phyloP scores from a whole-genome alignment of 2,113 vertebrate genomes.

The Scolopax mira region DNA sequence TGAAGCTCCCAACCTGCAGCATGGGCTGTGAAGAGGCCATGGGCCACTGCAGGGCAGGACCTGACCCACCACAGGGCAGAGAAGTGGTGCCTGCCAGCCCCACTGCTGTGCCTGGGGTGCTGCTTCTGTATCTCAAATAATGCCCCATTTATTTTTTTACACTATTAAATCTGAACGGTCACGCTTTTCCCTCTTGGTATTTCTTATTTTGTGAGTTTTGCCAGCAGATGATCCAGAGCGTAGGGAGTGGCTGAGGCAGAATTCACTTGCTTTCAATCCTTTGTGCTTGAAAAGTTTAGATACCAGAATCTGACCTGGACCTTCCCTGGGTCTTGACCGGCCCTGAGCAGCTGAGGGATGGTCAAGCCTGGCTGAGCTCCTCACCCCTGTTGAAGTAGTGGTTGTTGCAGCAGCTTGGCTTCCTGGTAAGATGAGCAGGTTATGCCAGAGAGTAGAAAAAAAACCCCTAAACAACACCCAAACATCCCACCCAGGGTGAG shows the following conservation, averaged over 20 bases:
- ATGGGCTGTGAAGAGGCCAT: rapidly evolving
- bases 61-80: background rate
- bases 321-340: background rate
- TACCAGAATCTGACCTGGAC: background rate
- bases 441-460: background rate
- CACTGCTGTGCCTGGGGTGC: background rate
- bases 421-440: background rate
- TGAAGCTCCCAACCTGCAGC: background rate
- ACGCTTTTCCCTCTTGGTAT: background rate
- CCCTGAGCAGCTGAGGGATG: background rate
- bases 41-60: background rate
- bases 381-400: background rate
- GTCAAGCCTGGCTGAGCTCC: background rate
- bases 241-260: background rate
- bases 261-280: background rate
- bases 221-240: background rate
- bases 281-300: background rate
- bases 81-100: background rate
- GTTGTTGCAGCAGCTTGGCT: background rate
- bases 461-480: background rate
- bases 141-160: background rate
- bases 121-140: background rate
- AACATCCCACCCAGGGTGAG: background rate
- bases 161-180: background rate
- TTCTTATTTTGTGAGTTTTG: background rate